phyloP scores from a whole-genome alignment of 2,888 invertebrate genomes.

The Incurvaria masculella region DNA sequence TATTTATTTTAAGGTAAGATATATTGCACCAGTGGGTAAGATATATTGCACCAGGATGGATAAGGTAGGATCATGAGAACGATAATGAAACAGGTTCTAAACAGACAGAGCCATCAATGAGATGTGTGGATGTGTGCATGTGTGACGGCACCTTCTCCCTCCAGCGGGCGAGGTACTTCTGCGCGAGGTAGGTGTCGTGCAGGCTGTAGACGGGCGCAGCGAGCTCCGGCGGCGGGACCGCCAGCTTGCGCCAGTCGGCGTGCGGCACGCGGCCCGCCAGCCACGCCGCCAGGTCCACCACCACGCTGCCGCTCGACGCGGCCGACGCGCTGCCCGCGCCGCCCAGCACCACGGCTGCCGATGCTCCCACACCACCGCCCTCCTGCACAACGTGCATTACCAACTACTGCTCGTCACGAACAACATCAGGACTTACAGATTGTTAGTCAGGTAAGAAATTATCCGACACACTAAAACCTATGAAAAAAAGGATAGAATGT shows the following conservation, averaged over 20 bases:
- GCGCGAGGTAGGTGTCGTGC: conserved; percentile 27
- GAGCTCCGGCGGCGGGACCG: conserved; percentile 19
- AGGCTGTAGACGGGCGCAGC: conserved; percentile 22
- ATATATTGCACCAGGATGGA: too few species aligned
- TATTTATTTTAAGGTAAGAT: too few species aligned
- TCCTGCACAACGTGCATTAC: background rate
- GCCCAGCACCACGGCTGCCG: conserved; percentile 10
- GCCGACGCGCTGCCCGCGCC: conserved; percentile 24
- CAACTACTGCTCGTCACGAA: background rate
- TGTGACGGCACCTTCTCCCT: conserved; percentile 30
- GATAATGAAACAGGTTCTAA: too few species aligned
- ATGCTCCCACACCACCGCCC: conserved; percentile 5
- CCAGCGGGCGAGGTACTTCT: conserved; percentile 44
- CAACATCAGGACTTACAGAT: too few species aligned
- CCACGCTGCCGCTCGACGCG: conserved; percentile 32
- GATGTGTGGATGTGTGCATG: too few species aligned
- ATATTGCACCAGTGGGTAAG: too few species aligned
- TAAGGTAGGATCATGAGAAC: too few species aligned
- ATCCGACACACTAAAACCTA: too few species aligned
- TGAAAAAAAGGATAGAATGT: too few species aligned
- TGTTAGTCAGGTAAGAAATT: too few species aligned
- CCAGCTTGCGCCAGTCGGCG: conserved; percentile 38
- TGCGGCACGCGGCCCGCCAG: conserved; percentile 41
- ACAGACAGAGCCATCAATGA: too few species aligned
- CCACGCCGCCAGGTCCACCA: conserved; percentile 55